Evolutionary conservation across 2,888 invertebrate genomes (phyloP).

Genomic region (Dione juno): DNA sequence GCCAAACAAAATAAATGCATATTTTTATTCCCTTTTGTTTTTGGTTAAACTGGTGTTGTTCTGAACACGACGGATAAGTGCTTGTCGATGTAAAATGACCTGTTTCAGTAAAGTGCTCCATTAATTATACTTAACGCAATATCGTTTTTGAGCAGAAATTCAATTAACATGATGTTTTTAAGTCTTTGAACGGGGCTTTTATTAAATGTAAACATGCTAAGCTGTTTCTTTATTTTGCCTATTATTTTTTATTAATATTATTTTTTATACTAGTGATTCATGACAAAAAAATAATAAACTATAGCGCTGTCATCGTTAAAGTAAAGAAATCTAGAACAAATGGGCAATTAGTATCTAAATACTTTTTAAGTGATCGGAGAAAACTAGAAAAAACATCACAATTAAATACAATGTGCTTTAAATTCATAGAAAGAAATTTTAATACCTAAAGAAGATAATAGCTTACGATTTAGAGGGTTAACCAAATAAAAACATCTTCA

Average conservation of each 20-base stretch:
- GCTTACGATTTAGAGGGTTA: slow-evolving; percentile 37
- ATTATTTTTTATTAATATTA: slow-evolving; percentile 12
- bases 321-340: slow-evolving; percentile 17
- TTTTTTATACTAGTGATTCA: background rate
- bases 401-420: slow-evolving; percentile 35
- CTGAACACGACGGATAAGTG: slow-evolving; percentile 48
- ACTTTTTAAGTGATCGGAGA: slow-evolving; percentile 32
- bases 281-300: background rate
- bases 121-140: slow-evolving; percentile 42
- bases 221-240: background rate
- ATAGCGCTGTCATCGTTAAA: background rate
- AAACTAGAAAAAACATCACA: slow-evolving; percentile 28
- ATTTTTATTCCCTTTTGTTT: slow-evolving; percentile 38
- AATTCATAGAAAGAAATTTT: slow-evolving; percentile 38
- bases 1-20: slow-evolving; percentile 32
- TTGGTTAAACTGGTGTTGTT: slow-evolving; percentile 33
- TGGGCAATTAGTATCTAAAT: slow-evolving; percentile 29
- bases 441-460: slow-evolving; percentile 47
- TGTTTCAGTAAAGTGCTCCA: slow-evolving; percentile 49
- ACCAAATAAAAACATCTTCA: slow-evolving; percentile 33
- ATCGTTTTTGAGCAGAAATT: slow-evolving; percentile 32
- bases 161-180: slow-evolving; percentile 28
- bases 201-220: slow-evolving; percentile 16
- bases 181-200: slow-evolving; percentile 10
- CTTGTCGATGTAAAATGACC: slow-evolving; percentile 50